Percentiles rank a stretch among this genome's conserved stretches.
Evolutionary conservation across 2,113 vertebrate genomes (phyloP).

Genomic region (Oceanites oceanicus): DNA sequence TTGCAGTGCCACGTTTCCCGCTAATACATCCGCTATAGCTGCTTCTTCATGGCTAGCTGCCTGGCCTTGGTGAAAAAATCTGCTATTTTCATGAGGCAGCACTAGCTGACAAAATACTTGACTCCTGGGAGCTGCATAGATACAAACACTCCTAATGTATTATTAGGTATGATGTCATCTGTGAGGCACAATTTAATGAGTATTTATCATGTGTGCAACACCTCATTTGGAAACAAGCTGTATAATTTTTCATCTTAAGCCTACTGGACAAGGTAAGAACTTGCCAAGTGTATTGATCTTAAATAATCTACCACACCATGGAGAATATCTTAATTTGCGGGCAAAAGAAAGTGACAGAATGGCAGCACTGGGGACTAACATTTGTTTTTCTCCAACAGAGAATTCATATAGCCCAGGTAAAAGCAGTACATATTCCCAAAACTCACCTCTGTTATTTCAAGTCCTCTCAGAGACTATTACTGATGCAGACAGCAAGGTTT

Average conservation of each 20-base stretch:
- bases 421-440: background rate
- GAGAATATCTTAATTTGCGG: conserved; percentile 13
- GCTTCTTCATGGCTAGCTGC: background rate
- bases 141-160: background rate
- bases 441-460: background rate
- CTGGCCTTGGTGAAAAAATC: background rate
- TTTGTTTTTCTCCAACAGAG: background rate
- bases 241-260: conserved; percentile 44
- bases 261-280: conserved; percentile 28
- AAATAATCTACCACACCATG: conserved; percentile 24
- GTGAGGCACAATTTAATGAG: conserved; percentile 5
- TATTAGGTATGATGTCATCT: conserved; percentile 37
- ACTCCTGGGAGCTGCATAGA: background rate
- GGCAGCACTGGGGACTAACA: background rate
- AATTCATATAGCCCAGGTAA: background rate
- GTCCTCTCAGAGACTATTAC: background rate
- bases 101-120: conserved; percentile 18
- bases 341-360: conserved; percentile 19
- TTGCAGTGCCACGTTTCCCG: background rate
- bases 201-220: conserved; percentile 20
- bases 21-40: background rate
- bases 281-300: conserved; percentile 1
- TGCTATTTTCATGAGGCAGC: background rate
- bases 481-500: background rate
- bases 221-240: background rate